phyloP scores from a whole-genome alignment of 1,140 invertebrate genomes.

The honey bee (Apis mellifera) region Amel_HAv3.1 CM009931.2:8970501-8971000 shows the following conservation, averaged over 20 bases:
- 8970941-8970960: too few relatives aligned
- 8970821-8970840: conserved; percentile 22
- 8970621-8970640: background rate
- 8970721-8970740: background rate
- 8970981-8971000: too few relatives aligned
- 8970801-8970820: background rate
- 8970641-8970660: conserved; percentile 14
- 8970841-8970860: conserved; percentile 47
- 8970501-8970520: conserved; percentile 36
- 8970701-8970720: background rate
- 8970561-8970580: background rate
- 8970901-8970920: conserved; percentile 49
- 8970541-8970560: conserved; percentile 42
- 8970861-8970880: conserved; percentile 21
- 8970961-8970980: too few relatives aligned
- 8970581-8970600: conserved; percentile 33
- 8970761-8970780: conserved; percentile 43
- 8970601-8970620: background rate
- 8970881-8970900: conserved; percentile 34
- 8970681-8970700: background rate
- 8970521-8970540: conserved; percentile 37
- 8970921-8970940: too few relatives aligned
- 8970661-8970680: background rate
- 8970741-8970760: conserved; percentile 35
- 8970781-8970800: conserved; percentile 58